phyloP scores from a whole-genome alignment of 1,140 invertebrate genomes.

The Lordiphosa stackelbergi region DNA sequence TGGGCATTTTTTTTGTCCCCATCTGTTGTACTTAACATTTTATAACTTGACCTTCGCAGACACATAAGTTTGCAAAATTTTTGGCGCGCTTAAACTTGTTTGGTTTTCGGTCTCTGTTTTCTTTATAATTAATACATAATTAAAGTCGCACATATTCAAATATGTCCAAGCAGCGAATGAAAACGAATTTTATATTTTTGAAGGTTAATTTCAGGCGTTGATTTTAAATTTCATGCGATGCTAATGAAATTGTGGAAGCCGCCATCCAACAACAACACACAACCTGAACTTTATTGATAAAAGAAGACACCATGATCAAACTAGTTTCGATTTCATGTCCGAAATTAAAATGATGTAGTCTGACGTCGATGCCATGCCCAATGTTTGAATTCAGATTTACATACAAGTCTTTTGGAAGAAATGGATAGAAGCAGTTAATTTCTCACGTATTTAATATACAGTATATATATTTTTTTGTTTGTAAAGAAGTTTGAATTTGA shows the following conservation, averaged over 20 bases:
- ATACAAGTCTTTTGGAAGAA: constrained; percentile 3
- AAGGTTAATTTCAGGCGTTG: constrained; percentile 44
- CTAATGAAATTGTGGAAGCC: constrained; percentile 42
- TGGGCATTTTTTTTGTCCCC: no score
- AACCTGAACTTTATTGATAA: constrained; percentile 32
- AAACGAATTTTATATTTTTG: constrained; percentile 31
- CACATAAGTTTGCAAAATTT: constrained; percentile 38
- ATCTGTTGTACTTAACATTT: no score
- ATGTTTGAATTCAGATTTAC: constrained; percentile 25
- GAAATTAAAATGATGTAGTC: not conserved
- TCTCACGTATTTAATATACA: no score
- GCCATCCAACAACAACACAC: constrained; percentile 19
- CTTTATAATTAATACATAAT: constrained; percentile 48
- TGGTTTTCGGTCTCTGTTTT: constrained; percentile 31
- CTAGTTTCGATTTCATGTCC: constrained; percentile 25
- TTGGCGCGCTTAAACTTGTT: constrained; percentile 38
- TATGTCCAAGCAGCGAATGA: constrained; percentile 33
- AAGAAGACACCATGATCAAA: constrained; percentile 39
- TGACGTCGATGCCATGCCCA: constrained; percentile 37
- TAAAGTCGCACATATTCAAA: constrained; percentile 44
- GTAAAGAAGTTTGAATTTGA: no score
- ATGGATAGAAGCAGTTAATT: no score
- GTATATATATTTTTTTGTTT: no score
- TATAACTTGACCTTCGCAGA: constrained; percentile 16
- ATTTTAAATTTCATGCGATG: constrained; percentile 41